Conservation (phyloP, 1,140 invertebrate species). For the Camponotus pennsylvanicus region DNA sequence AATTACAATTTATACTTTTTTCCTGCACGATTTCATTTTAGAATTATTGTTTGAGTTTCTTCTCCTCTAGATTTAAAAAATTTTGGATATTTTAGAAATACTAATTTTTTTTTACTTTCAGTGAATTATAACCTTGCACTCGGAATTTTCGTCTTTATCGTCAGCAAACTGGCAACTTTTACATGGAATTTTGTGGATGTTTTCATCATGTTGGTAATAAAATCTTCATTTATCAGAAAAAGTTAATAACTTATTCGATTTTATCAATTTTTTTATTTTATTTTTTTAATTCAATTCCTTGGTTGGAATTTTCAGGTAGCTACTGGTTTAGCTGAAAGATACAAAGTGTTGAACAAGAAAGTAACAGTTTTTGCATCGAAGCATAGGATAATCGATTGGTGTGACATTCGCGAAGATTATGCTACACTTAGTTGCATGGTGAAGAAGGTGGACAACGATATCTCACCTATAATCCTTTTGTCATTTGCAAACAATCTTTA, state of each 20-base stretch:
- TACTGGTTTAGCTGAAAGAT: conserved; percentile 83
- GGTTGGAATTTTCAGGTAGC: conserved; percentile 75
- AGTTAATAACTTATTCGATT: too few species aligned
- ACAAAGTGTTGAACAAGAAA: conserved; percentile 79
- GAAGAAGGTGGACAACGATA: conserved; percentile 86
- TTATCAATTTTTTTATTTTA: conserved; percentile 5
- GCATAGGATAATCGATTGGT: conserved; percentile 84
- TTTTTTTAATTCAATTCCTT: background rate
- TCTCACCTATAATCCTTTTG: conserved; percentile 88
- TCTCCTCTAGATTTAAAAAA: background rate
- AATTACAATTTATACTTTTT: conserved; percentile 2
- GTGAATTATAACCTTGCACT: conserved; percentile 81
- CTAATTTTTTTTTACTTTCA: conserved; percentile 72
- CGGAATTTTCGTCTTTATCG: conserved; percentile 82
- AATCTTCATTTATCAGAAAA: background rate
- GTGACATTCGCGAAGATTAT: conserved; percentile 87
- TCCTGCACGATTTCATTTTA: background rate
- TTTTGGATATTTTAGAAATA: background rate
- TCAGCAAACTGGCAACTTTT: conserved; percentile 89
- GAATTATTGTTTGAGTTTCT: background rate
- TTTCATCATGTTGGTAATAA: conserved; percentile 88
- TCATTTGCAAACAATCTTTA: conserved; percentile 91
- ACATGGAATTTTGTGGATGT: conserved; percentile 90
- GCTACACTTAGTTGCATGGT: conserved; percentile 87
- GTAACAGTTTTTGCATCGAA: conserved; percentile 60